These are phyloP conservation scores for Sciurus niger DNA, from an alignment of 2,113 vertebrate species.

Conservation along the genomic window DNA sequence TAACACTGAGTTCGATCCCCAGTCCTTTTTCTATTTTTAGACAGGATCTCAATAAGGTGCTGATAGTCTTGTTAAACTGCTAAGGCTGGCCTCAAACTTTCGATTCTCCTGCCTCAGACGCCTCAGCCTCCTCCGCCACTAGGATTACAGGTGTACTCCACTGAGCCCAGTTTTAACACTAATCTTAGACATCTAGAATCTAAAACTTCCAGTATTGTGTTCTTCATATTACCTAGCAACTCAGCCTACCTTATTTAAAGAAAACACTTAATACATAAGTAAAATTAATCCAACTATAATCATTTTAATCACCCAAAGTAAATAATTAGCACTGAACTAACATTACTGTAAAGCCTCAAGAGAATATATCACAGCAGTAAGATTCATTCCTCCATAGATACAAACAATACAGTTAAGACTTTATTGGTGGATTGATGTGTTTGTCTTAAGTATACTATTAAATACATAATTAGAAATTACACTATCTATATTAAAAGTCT, in stretches of 20 bases:
- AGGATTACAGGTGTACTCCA: too few relatives aligned
- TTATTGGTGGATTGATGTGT: background rate
- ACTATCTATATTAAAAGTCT: background rate
- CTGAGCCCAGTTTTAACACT: background rate
- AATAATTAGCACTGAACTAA: background rate
- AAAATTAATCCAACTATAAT: background rate
- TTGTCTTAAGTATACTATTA: background rate
- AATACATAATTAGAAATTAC: background rate
- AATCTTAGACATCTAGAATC: slow-evolving; percentile 5
- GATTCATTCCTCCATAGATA: background rate
- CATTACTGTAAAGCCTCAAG: background rate
- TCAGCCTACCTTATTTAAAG: background rate
- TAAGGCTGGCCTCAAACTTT: too few relatives aligned
- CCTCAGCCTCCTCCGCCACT: too few relatives aligned
- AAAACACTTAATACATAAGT: background rate
- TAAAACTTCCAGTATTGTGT: background rate
- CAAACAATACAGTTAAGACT: background rate
- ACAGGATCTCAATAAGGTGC: too few relatives aligned
- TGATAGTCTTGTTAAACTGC: too few relatives aligned
- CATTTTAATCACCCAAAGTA: background rate
- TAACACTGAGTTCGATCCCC: too few relatives aligned
- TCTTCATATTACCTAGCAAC: background rate
- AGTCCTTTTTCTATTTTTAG: too few relatives aligned
- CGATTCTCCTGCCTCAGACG: too few relatives aligned
- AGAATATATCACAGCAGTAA: background rate